phyloP scores from a whole-genome alignment of 2,797 vertebrate species.

The Holocentrus rufus region DNA sequence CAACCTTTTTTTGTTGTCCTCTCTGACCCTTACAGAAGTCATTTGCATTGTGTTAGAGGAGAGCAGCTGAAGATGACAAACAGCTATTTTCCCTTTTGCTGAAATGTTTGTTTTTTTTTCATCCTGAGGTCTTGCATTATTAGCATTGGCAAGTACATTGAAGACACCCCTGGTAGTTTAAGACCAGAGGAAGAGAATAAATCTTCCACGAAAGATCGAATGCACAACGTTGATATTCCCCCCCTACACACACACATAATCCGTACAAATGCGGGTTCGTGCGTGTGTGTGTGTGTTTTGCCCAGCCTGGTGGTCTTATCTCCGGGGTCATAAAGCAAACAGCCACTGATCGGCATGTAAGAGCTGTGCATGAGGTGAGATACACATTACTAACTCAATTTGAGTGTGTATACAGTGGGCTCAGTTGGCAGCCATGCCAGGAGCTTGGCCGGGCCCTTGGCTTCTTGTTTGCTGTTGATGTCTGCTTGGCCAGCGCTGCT shows the following conservation, averaged over 20 bases:
- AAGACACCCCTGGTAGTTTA: not conserved
- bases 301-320: constrained; percentile 13
- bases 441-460: constrained; percentile 62
- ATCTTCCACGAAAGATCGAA: constrained; percentile 15
- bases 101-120: constrained; percentile 23
- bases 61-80: not conserved
- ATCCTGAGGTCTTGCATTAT: constrained; percentile 24
- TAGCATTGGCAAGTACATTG: constrained; percentile 9
- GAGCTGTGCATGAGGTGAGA: constrained; percentile 62
- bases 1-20: constrained; percentile 7
- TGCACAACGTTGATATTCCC: not conserved
- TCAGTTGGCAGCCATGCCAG: constrained; percentile 66
- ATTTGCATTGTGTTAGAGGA: constrained; percentile 21
- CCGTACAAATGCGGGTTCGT: not conserved
- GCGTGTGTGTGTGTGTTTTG: not conserved
- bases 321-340: constrained; percentile 54
- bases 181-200: constrained; percentile 5
- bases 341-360: constrained; percentile 66
- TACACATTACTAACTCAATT: constrained; percentile 63
- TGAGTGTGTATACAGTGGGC: constrained; percentile 39
- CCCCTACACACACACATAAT: not conserved
- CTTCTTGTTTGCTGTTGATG: constrained; percentile 63
- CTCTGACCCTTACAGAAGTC: constrained; percentile 14
- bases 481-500: constrained; percentile 64
- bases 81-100: not conserved